Evolutionary conservation across 2,113 vertebrate genomes (phyloP).

Genomic region (Ifrita kowaldi): DNA sequence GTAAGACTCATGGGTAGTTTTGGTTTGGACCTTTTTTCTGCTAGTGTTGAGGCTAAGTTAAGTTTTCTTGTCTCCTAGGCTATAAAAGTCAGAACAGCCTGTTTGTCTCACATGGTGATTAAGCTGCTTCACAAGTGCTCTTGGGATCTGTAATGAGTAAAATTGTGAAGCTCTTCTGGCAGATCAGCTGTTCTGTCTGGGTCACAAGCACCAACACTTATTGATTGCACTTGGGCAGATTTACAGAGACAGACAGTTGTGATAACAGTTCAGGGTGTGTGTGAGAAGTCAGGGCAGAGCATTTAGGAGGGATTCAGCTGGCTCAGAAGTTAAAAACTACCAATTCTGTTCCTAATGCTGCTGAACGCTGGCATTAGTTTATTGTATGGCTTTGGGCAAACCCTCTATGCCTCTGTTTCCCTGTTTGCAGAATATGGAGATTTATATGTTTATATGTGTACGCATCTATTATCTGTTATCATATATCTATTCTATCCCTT

Average conservation of each 20-base stretch:
- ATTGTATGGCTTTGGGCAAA: background rate
- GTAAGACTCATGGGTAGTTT: background rate
- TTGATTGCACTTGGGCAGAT: background rate
- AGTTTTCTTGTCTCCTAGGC: background rate
- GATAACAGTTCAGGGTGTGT: background rate
- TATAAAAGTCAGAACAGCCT: background rate
- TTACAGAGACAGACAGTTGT: background rate
- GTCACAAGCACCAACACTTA: background rate
- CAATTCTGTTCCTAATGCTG: background rate
- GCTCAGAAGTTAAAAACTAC: background rate
- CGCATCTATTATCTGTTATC: background rate
- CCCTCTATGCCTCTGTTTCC: background rate
- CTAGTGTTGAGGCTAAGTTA: background rate
- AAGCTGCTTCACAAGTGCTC: conserved; percentile 9
- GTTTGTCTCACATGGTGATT: background rate
- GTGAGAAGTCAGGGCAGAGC: background rate
- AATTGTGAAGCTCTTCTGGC: background rate
- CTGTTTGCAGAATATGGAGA: background rate
- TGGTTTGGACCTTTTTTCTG: background rate
- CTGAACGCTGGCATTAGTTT: background rate
- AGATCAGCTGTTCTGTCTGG: conserved; percentile 25
- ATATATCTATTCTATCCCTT: background rate
- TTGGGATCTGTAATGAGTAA: background rate
- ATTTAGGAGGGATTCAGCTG: background rate
- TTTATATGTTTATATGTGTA: background rate